Base-by-base conservation (phyloP, 2,888 invertebrate species). In the Zygothrica quintamaculata region DNA sequence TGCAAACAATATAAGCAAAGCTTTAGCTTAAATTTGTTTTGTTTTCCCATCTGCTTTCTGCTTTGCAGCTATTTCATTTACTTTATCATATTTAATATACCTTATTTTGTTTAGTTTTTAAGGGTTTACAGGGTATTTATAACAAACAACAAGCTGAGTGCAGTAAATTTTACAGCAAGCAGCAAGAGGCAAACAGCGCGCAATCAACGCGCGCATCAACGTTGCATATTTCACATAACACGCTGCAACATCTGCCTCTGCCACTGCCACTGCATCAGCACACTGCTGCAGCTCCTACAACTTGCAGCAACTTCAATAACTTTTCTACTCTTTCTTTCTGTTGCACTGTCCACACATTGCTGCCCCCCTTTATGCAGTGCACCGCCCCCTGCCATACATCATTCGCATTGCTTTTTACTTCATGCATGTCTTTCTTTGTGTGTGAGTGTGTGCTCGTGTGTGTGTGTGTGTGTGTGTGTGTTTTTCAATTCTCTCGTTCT, bases 181-280 rank as follows among this genome's bases (percentile, higher is more conserved):
- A 5, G 18, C 18, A n/a, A n/a, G n/a, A n/a, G n/a, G n/a, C 52
- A 62, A 53, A 33, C 51, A 60, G 68, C 65, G 65, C 73, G 76
- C 79, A 79, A 82, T 82, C 79, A 79, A 60, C 82, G 72, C 52
- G 72, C 68, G 62, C 81, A 77, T 79, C 84, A 73, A 69, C 80
- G 52, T 81, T 75, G 85, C 82, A 76, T 85, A 76, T 72, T 67
- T 77, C 65, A 52, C 59, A 57, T 53, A 46, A 53, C 60, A 44
- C 60, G 53, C 42, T 44, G 25, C 48, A 4, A 25, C 25, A 1
- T 11, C 9, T 7, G 7, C 12, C 15, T 22, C 3, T 33, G 31
- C 13, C 16, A 16, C 39, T 22, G 11, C 22, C 39, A 13, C 29
- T 40, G n/a, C n/a, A n/a, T n/a, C n/a, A n/a, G n/a, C n/a, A n/a